phyloP scores from a whole-genome alignment of 2,797 vertebrate species.

The Rhinoraja longicauda region DNA sequence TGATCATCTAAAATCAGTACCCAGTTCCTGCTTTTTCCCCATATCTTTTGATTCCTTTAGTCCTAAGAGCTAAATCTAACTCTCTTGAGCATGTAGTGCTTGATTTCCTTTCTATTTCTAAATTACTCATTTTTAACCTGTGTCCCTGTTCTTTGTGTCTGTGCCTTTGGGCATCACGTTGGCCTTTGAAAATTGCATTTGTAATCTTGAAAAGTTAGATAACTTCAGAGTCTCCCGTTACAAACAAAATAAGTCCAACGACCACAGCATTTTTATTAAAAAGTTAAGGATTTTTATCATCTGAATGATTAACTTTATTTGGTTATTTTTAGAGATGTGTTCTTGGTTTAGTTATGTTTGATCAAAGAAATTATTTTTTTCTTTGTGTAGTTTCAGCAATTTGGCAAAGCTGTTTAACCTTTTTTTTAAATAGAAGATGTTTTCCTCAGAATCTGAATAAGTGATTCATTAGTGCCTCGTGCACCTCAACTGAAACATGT shows the following conservation, averaged over 20 bases:
- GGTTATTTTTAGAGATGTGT: background rate
- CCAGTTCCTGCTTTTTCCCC: no score
- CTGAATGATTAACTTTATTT: background rate
- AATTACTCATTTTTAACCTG: background rate
- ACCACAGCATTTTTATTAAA: background rate
- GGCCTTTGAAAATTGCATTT: slow-evolving; percentile 4
- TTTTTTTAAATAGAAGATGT: background rate
- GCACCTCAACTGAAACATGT: background rate
- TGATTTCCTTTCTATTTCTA: background rate
- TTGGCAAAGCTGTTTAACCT: background rate
- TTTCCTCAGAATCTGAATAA: background rate
- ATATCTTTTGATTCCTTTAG: no score
- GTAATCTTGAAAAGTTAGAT: background rate
- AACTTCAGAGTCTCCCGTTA: background rate
- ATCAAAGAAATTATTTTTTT: background rate
- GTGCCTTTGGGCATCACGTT: background rate
- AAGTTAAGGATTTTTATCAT: background rate
- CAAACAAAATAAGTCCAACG: no score
- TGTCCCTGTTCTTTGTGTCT: background rate
- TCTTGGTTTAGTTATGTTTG: no score
- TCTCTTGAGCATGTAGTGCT: background rate
- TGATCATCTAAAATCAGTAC: no score
- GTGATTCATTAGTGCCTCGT: background rate
- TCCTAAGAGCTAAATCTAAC: no score
- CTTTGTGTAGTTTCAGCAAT: background rate